A percentile compares a stretch with the other conserved stretches of the same genome.
Evolutionary conservation across 2,797 vertebrate species (phyloP).

Genomic region (Acomys russatus): DNA sequence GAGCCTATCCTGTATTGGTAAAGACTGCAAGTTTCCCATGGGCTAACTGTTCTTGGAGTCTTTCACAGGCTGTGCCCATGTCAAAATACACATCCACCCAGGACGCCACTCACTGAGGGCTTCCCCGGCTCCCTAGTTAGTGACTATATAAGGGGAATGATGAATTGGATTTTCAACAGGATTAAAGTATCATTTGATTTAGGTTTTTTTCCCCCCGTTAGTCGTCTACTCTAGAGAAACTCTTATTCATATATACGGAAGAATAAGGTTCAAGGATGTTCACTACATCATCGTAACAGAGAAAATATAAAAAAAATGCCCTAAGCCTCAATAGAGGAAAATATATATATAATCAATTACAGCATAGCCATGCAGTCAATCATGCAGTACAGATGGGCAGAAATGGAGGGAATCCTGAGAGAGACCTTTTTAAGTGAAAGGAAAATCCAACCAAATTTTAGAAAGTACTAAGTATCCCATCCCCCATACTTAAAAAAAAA

Average conservation of each 20-base stretch:
- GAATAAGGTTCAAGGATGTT: conserved; percentile 38
- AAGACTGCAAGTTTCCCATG: background rate
- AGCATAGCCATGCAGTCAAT: background rate
- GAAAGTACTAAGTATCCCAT: background rate
- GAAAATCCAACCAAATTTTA: background rate
- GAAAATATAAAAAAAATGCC: conserved; percentile 32
- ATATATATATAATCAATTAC: conserved; percentile 1
- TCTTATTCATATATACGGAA: background rate
- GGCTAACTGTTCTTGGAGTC: background rate
- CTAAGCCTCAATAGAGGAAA: background rate
- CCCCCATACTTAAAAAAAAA: background rate
- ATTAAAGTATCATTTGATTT: conserved; percentile 39
- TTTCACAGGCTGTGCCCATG: background rate
- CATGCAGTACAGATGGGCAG: background rate
- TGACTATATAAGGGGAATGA: background rate
- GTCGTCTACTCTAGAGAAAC: conserved; percentile 42
- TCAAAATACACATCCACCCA: background rate
- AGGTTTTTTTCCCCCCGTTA: background rate
- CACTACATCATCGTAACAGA: background rate
- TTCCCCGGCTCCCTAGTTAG: background rate
- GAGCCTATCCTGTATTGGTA: background rate
- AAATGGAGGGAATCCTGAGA: conserved; percentile 41
- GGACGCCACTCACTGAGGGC: too few species aligned
- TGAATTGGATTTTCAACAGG: conserved; percentile 49
- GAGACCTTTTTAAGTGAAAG: conserved; percentile 30